These are phyloP conservation scores for Brachystomella parvula DNA, from an alignment of 1,140 invertebrate species.

Conservation along the genomic window DNA sequence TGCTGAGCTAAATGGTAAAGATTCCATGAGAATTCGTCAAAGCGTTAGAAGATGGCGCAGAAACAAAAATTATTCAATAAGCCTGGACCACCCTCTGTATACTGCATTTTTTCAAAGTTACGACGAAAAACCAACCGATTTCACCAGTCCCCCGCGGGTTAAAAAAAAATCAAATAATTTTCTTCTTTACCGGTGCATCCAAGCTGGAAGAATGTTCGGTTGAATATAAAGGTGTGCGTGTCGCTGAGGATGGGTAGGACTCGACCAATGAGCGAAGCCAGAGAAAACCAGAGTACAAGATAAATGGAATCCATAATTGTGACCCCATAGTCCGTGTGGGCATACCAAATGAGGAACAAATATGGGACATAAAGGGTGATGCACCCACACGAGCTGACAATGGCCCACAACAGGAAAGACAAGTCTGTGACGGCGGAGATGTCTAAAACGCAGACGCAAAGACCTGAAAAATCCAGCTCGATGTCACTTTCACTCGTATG, in stretches of 20 bases:
- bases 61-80: no score
- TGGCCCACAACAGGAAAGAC: slow-evolving; percentile 19
- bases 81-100: no score
- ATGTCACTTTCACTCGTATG: not conserved
- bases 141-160: no score
- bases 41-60: no score
- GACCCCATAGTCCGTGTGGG: not conserved
- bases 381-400: not conserved
- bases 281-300: slow-evolving; percentile 7
- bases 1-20: no score
- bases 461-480: slow-evolving; percentile 7
- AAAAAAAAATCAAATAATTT: no score
- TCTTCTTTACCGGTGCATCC: slow-evolving; percentile 2
- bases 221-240: slow-evolving; percentile 14
- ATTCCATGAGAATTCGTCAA: no score
- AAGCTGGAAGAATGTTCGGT: slow-evolving; percentile 11
- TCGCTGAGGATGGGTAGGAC: not conserved
- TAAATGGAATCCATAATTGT: not conserved
- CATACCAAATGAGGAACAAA: slow-evolving; percentile 5
- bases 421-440: slow-evolving; percentile 2
- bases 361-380: slow-evolving; percentile 20
- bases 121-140: no score
- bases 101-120: no score
- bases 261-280: slow-evolving; percentile 12
- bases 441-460: slow-evolving; percentile 22